Percentiles rank a stretch among this genome's conserved stretches.
Evolutionary conservation across 2,888 invertebrate species (phyloP).

Genomic region (Resseliella maxima): DNA sequence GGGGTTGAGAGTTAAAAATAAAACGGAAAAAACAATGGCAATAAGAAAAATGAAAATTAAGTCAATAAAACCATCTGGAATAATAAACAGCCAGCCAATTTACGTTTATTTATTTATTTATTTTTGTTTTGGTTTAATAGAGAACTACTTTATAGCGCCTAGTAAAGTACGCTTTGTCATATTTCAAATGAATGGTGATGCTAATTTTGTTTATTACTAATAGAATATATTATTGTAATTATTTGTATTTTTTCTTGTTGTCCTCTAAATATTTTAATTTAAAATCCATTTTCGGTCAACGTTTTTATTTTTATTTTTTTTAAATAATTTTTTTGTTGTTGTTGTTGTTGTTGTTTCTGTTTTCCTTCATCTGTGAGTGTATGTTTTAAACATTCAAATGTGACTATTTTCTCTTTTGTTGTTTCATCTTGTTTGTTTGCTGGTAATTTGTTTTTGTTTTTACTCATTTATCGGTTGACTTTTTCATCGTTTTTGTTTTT

Average conservation of each 20-base stretch:
- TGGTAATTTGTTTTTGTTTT: constrained; percentile 58
- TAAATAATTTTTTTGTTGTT: neutral
- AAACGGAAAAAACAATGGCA: too few relatives aligned
- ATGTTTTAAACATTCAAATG: constrained; percentile 59
- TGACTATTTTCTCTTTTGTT: neutral
- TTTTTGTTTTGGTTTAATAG: constrained; percentile 41
- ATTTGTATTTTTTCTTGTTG: constrained; percentile 32
- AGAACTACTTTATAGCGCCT: constrained; percentile 51
- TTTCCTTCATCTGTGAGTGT: constrained; percentile 59
- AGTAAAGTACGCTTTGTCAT: constrained; percentile 31
- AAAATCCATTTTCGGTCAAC: constrained; percentile 40
- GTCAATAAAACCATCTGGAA: constrained; percentile 39
- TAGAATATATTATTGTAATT: constrained; percentile 49
- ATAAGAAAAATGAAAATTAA: neutral
- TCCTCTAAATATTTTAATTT: constrained; percentile 48
- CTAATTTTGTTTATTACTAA: constrained; percentile 49
- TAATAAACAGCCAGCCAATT: constrained; percentile 52
- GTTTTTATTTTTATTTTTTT: neutral
- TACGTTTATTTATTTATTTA: constrained; percentile 49
- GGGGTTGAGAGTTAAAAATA: too few relatives aligned
- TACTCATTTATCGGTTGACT: constrained; percentile 56
- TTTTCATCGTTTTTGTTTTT: constrained; percentile 51
- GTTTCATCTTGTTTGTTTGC: neutral
- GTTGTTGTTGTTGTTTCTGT: neutral
- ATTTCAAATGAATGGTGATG: constrained; percentile 35